A percentile compares a stretch with the other conserved stretches of the same genome.
These are phyloP conservation scores for Xenopus petersii DNA, from an alignment of 2,797 vertebrate genomes.

Conservation along the genomic window DNA sequence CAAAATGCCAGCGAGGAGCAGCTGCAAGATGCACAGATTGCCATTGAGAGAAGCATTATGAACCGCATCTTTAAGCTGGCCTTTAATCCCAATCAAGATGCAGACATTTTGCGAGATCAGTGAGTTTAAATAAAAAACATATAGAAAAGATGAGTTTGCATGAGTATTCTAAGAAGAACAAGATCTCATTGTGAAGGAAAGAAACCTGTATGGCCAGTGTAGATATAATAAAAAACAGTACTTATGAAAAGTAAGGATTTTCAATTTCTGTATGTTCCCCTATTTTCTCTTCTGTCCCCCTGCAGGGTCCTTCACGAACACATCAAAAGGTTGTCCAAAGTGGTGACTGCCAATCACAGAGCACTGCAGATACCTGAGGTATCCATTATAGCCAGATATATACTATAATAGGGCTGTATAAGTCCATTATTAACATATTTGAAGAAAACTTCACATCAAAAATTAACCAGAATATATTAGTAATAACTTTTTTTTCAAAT, in stretches of 20 bases:
- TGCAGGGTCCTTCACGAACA: constrained; percentile 91
- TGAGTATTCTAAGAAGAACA: no score
- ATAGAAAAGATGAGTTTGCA: no score
- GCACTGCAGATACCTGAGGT: constrained; percentile 95
- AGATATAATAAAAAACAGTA: no score
- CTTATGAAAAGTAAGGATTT: no score
- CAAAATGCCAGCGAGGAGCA: constrained; percentile 97
- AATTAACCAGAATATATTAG: no score
- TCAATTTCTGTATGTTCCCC: no score
- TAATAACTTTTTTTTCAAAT: no score
- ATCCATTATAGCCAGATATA: constrained; percentile 35
- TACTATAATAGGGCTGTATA: no score
- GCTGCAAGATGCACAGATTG: constrained; percentile 95
- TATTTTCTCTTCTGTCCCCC: not conserved
- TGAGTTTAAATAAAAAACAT: constrained; percentile 64
- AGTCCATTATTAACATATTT: no score
- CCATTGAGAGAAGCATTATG: constrained; percentile 97
- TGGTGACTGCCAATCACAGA: constrained; percentile 94
- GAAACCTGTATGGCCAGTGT: no score
- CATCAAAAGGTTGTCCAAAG: constrained; percentile 93
- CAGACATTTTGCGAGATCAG: constrained; percentile 95
- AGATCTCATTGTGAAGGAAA: no score
- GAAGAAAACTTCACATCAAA: no score
- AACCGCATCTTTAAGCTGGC: constrained; percentile 98
- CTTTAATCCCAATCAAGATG: constrained; percentile 97